Base-by-base conservation (phyloP, 2,113 vertebrate species). In the Brevimyrus niger region DNA sequence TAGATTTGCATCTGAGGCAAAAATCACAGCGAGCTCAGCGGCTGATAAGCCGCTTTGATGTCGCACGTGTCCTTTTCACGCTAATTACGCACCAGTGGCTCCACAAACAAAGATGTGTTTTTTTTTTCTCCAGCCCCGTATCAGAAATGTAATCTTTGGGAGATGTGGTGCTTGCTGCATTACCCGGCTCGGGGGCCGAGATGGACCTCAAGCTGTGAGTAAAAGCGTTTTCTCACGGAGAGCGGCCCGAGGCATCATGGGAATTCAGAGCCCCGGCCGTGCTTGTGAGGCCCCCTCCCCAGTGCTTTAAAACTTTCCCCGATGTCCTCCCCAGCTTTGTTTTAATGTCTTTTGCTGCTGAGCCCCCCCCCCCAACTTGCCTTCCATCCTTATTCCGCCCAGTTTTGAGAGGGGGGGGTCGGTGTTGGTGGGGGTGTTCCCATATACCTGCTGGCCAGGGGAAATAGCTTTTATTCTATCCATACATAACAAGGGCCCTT, bases 401-500 rank as follows among this genome's bases (percentile, higher is more conserved):
- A 90, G 89, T 92, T 50, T 91, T 87, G 83, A 90, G 89, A 13
- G 7, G 48, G 61, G 42, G 88, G 91, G 86, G 89, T 53, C 21
- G 11, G 58, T 73, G 89, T 38, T 50, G 47, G 76, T 88, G 89
- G 90, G 92, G 93, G 76, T 89, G 93, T 91, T 92, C 80, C 89
- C 89, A 50, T 87, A 90, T 89, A 88, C 92, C 90, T 88, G 90
- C 93, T 90, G 90, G 91, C 92, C 88, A 84, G 88, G 92, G 92
- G 91, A 94, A 94, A 94, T 93, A 89, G 91, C 92, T 95, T 94
- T 92, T 94, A 91, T 94, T 94, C 93, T 93, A 94, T 95, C 94
- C 94, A 95, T 95, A 94, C 89, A 92, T 92, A 94, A 95, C 91
- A 92, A 95, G 94, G 89, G 92, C 91, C 94, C 94, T 89, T 90